Evolutionary conservation across 2,888 invertebrate genomes (phyloP), one percentile per base, ranked within the genome.

Genomic region (Heliconius hortense): DNA sequence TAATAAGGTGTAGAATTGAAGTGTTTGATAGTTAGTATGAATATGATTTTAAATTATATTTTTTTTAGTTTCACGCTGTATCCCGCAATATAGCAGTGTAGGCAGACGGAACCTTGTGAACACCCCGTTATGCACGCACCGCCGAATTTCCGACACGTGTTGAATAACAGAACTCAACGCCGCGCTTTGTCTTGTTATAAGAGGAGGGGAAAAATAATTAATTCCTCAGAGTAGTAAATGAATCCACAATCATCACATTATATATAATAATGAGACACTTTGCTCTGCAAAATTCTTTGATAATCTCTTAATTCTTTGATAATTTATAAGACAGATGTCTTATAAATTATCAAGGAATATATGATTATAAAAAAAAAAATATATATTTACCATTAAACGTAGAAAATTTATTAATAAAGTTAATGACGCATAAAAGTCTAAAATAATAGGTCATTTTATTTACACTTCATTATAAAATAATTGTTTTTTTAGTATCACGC

Each of bases 41-140:
- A 91, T 86, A 86, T 87, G 86, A 88, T 89, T 89, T 87, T 89
- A 85, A 84, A 83, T 84, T 86, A 83, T 86, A 85, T 4, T 53
- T 43, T 53, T 53, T 21, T 21, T 21, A 8, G 2, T 0, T 43
- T 43, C 43, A 43, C 43, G 15, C 43, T 43, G 15, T 43, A 43
- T 43, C 43, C 43, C 15, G 43, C 43, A 2, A 13, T 21, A 53
- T 21, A 21, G 21, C 21, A 2, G 8, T 1, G 7, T 21, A 21
- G 53, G 0, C 2, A 53, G 21, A 8, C 1, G 8, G 5, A 53
- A 53, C 7, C 5, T 21, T 21, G 53, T 0, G 21, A 21, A 53
- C 53, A 5, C 1, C 8, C 8, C 18, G 21, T 21, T 53, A 1
- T 21, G 21, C 7, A 35, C 7, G 21, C 48, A 18, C 21, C 48